Evolutionary conservation across 35 echinoderm and acorn worm species (phyloP).

Genomic region (Heliocidaris tuberculata): DNA sequence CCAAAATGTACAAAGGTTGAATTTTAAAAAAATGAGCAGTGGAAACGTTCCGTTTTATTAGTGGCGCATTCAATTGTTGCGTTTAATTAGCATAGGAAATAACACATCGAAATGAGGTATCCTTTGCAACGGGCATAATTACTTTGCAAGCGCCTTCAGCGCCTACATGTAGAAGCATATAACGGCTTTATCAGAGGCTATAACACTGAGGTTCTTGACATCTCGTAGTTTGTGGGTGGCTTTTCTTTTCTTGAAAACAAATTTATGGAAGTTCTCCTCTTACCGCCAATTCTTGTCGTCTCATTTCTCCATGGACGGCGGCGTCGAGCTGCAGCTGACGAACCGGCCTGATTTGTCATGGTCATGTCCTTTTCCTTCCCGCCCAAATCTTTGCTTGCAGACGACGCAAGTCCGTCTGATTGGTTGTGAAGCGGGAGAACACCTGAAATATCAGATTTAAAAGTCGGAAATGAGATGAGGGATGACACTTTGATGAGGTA

Average conservation of each 20-base stretch:
- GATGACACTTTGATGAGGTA: background rate
- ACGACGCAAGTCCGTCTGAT: background rate
- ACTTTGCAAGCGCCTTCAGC: too few relatives aligned
- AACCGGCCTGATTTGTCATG: slow-evolving; percentile 1
- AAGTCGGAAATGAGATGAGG: background rate
- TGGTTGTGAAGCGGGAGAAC: background rate
- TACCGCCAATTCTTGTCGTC: background rate
- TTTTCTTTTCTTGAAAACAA: background rate
- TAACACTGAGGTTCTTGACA: background rate
- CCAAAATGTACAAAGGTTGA: too few relatives aligned
- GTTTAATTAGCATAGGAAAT: too few relatives aligned
- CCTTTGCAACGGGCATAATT: too few relatives aligned
- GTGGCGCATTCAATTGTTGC: too few relatives aligned
- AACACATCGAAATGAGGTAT: too few relatives aligned
- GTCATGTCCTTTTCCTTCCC: background rate
- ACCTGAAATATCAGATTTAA: slow-evolving; percentile 32
- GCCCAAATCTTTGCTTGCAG: background rate
- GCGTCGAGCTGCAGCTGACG: background rate
- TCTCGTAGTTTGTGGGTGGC: background rate
- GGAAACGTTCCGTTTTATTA: too few relatives aligned
- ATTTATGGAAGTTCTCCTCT: background rate
- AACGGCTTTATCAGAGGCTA: background rate
- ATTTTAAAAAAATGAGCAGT: too few relatives aligned
- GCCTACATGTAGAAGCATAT: background rate
- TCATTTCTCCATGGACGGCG: background rate